Evolutionary conservation across 2,797 vertebrate genomes (phyloP).

Genomic region (Mionectes olivaceus): DNA sequence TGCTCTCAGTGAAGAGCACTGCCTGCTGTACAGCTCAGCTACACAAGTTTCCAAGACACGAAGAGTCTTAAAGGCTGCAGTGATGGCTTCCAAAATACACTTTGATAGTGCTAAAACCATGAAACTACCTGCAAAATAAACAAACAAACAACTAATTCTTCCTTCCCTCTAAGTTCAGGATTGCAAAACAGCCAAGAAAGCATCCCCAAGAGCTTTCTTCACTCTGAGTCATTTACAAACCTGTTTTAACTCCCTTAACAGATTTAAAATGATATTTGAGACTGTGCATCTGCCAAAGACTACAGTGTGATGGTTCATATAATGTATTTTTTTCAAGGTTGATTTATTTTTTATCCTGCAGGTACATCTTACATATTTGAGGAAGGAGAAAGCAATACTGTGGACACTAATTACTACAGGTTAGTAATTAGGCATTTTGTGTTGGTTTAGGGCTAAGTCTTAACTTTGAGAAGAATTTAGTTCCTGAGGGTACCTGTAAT

Average conservation of each 20-base stretch:
- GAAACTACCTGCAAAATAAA: neutral
- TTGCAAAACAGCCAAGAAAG: neutral
- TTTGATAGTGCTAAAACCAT: neutral
- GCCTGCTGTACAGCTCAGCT: neutral
- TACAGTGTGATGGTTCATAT: neutral
- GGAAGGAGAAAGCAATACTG: neutral
- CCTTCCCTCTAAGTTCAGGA: neutral
- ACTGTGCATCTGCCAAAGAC: neutral
- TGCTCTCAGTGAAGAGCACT: neutral
- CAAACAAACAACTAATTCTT: neutral
- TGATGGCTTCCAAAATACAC: neutral
- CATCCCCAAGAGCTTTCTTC: conserved; percentile 6
- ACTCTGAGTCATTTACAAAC: conserved; percentile 2
- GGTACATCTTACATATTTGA: neutral
- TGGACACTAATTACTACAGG: too few species aligned
- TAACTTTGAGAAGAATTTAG: neutral
- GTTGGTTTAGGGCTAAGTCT: neutral
- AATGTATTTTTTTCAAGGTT: neutral
- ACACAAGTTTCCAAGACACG: neutral
- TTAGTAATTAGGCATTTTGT: neutral
- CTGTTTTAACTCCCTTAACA: conserved; percentile 1
- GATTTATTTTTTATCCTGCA: neutral
- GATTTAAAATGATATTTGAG: neutral
- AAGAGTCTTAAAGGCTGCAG: neutral
- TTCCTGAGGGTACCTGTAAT: neutral